Evolutionary conservation across 2,797 vertebrate species (phyloP).

Genomic region (Hippocampus kuda): DNA sequence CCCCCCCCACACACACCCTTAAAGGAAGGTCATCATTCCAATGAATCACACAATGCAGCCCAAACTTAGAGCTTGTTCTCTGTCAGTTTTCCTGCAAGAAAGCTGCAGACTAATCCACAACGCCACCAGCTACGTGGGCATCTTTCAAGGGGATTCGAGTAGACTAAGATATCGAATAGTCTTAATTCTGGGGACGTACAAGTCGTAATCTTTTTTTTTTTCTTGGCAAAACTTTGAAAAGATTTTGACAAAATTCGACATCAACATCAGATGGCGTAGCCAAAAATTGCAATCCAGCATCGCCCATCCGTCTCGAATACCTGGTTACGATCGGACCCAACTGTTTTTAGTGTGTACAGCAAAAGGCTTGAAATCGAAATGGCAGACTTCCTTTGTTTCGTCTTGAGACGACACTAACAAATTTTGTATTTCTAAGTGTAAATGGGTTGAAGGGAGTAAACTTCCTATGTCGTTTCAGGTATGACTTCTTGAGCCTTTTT

Average conservation of each 20-base stretch:
- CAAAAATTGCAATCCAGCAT: background rate
- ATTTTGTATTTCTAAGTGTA: background rate
- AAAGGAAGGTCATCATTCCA: slow-evolving; percentile 63
- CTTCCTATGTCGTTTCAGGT: no score
- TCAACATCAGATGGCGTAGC: background rate
- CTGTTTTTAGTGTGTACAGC: no score
- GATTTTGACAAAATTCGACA: background rate
- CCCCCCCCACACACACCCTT: slow-evolving; percentile 37
- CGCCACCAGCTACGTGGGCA: slow-evolving; percentile 15
- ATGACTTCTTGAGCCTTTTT: no score
- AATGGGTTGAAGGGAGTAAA: background rate
- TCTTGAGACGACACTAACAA: background rate
- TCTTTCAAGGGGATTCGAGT: slow-evolving; percentile 13
- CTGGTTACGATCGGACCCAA: background rate
- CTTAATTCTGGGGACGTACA: slow-evolving; percentile 12
- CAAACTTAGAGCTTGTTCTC: slow-evolving; percentile 58
- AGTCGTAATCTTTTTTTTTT: background rate
- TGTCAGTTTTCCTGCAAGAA: slow-evolving; percentile 53
- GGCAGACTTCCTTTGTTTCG: background rate
- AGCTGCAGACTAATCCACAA: slow-evolving; percentile 39
- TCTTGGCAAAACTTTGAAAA: no score
- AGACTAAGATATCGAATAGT: slow-evolving; percentile 13
- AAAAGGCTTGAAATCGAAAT: background rate
- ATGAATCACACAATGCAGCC: slow-evolving; percentile 59
- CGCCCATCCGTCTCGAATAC: no score